Base-by-base conservation (phyloP, 2,888 invertebrate species). In the Ryuthela nishihirai region DNA sequence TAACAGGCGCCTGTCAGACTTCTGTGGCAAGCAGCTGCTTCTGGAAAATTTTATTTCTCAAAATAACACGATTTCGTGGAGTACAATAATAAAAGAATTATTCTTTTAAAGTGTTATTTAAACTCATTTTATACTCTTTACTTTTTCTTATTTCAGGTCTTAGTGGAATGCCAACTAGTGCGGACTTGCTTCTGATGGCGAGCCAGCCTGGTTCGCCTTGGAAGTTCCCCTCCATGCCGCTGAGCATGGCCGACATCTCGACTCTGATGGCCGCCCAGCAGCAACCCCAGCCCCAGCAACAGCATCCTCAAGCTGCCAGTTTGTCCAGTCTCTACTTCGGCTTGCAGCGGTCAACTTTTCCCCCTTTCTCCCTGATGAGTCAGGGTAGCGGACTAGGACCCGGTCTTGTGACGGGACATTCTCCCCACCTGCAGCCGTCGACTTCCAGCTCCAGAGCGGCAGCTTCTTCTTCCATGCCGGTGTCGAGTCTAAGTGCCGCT, bases 131-230 rank as follows among this genome's bases (percentile, higher is more conserved):
- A n/a, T n/a, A n/a, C n/a, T n/a, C n/a, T n/a, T 29, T 12, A 9
- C 34, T 47, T 35, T 20, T 39, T 32, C 12, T 41, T 32, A 24
- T 23, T 21, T 9, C 46, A 41, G 63, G 60, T 20, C 26, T 65
- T 17, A 61, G 60, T 18, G 58, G 65, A 15, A 54, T 65, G 24
- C 63, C 65, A 17, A 39, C 43, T 26, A 63, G 54, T 26, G 62
- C 59, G 9, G 63, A 64, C 43, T 47, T 65, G 9, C 38, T 64
- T n/a, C 49, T 65, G 32, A 65, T 65, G 65, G 65, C 65, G 35
- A 61, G 63, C 25, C 65, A 65, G 29, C 52, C 56, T 10, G 61
- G 56, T 18, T 43, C 47, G 5, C 53, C 61, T 12, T 55, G 61
- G 56, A 53, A 55, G 23, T 45, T 60, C n/a, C 60, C 63, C 7